phyloP scores from a whole-genome alignment of 2,113 vertebrate species.

The Holacanthus passer region DNA sequence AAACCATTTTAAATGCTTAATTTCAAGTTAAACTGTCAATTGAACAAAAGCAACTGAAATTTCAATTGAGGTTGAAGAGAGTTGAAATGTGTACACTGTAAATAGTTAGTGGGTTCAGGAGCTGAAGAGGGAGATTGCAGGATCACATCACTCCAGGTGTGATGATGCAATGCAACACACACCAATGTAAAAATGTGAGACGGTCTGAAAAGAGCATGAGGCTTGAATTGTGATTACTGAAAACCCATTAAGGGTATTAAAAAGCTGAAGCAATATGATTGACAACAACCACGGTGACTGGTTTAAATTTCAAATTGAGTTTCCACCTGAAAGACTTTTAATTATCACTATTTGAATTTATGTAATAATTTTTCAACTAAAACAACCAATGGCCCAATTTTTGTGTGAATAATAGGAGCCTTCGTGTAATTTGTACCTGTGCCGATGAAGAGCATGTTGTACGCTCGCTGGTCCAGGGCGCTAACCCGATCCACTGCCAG shows the following conservation, averaged over 20 bases:
- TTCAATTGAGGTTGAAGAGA: too few species aligned
- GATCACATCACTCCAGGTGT: too few species aligned
- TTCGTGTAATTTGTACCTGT: slow-evolving; percentile 85
- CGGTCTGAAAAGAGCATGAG: too few species aligned
- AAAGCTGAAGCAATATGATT: too few species aligned
- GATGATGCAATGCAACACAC: too few species aligned
- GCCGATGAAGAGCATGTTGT: slow-evolving; percentile 93
- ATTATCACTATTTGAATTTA: not conserved
- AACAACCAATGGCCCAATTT: not conserved
- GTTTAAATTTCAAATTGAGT: not conserved
- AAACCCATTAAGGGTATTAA: too few species aligned
- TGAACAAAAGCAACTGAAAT: not conserved
- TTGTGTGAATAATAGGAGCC: too few species aligned
- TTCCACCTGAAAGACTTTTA: not conserved
- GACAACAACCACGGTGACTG: too few species aligned
- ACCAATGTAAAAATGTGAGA: too few species aligned
- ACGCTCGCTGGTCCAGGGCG: slow-evolving; percentile 86
- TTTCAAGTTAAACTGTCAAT: not conserved
- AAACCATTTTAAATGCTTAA: not conserved
- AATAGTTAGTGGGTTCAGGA: too few species aligned
- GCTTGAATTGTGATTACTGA: too few species aligned
- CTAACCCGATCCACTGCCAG: slow-evolving; percentile 89
- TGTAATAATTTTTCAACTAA: not conserved
- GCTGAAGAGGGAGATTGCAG: too few species aligned
- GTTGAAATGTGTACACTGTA: not conserved